Evolutionary conservation across 1,140 invertebrate genomes (phyloP), one percentile per base, ranked within the genome.

Genomic region (Caenorhabditis brenneri): DNA sequence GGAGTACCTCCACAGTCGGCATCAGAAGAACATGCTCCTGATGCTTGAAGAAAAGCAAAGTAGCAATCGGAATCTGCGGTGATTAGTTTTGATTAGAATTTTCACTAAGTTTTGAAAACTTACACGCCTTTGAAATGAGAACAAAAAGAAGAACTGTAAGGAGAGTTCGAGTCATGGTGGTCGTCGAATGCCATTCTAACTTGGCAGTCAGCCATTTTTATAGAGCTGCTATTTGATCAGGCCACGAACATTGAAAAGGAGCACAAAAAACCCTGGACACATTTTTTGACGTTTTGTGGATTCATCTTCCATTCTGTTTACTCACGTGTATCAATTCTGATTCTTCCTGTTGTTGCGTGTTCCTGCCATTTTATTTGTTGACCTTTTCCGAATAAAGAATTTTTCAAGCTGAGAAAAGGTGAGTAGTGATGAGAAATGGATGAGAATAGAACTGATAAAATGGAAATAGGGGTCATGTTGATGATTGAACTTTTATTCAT

Each of bases 261-360:
- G 65, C 65, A 74, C 65, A 74, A 42, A 74, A 74, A 74, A 74
- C 19, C 10, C 65, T 74, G 65, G 65, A 74, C 65, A 74, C 65
- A 65, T 74, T 74, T 74, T 74, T 74, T 74, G 65, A 74, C 65
- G 65, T 24, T 74, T 33, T 74, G 36, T 74, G 65, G 36, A 74
- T 74, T 42, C 65, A 74, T 42, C 65, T 74, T 65, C 65, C 36
- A 24, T 29, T 74, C 42, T 74, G 65, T 74, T 74, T 74, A 27
- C 36, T 74, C 65, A 74, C 65, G 65, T 74, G 65, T 74, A 74
- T 74, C 65, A 74, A 46, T 36, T 74, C 22, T 74, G 65, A 74
- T 74, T 74, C 33, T 74, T 42, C 24, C 65, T 74, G 65, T 74
- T 74, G 65, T 74, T 74, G 36, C 65, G 65, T 74, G 65, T 74